phyloP scores from a whole-genome alignment of 2,888 invertebrate genomes.

The Meganola albula region DNA sequence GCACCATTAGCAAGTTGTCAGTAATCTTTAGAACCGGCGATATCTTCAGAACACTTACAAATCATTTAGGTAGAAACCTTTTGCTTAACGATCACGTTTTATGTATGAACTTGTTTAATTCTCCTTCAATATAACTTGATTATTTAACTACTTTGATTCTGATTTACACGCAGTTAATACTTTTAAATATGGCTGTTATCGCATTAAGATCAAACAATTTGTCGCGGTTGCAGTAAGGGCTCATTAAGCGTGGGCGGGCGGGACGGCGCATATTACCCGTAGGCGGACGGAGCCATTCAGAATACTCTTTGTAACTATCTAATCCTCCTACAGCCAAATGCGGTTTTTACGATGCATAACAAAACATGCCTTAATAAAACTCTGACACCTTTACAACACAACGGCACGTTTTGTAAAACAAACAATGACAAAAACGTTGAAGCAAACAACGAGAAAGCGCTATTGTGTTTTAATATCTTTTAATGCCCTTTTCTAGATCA shows the following conservation, averaged over 20 bases:
- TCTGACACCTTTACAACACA: constrained; percentile 47
- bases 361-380: constrained; percentile 52
- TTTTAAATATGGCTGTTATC: constrained; percentile 30
- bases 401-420: constrained; percentile 36
- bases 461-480: constrained; percentile 19
- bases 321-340: constrained; percentile 51
- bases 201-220: constrained; percentile 60
- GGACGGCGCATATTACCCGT: constrained; percentile 51
- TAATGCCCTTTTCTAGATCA: constrained; percentile 13
- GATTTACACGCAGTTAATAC: constrained; percentile 11
- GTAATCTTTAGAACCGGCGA: constrained; percentile 20
- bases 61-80: too few relatives aligned
- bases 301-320: constrained; percentile 43
- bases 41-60: too few relatives aligned
- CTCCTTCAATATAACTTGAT: too few relatives aligned
- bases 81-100: too few relatives aligned
- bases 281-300: constrained; percentile 59
- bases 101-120: too few relatives aligned
- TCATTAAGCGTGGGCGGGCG: constrained; percentile 65
- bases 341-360: constrained; percentile 52
- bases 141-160: too few relatives aligned
- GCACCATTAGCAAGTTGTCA: constrained; percentile 30
- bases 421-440: constrained; percentile 29
- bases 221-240: constrained; percentile 63
- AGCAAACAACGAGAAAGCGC: constrained; percentile 19